These are phyloP conservation scores for Ictidomys tridecemlineatus DNA, from an alignment of 2,113 vertebrate genomes.

Conservation along the genomic window DNA sequence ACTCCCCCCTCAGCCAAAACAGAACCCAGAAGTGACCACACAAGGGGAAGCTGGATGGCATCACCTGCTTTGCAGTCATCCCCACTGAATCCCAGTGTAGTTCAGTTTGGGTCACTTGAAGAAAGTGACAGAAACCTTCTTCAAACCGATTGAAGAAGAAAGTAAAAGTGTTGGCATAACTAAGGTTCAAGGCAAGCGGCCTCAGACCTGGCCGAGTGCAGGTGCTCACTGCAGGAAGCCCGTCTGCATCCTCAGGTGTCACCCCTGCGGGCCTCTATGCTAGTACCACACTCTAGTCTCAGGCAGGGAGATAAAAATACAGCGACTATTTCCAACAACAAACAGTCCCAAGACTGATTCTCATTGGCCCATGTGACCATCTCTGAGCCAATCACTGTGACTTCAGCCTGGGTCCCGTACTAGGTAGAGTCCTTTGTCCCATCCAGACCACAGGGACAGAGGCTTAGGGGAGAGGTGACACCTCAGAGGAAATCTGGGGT, in stretches of 20 bases:
- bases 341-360: neutral
- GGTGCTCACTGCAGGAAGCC: neutral
- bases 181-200: neutral
- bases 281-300: neutral
- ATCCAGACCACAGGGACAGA: neutral
- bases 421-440: neutral
- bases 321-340: neutral
- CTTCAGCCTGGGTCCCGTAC: neutral
- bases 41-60: neutral
- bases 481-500: neutral
- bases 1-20: neutral
- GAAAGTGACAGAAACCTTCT: neutral
- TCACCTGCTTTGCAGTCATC: neutral
- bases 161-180: neutral
- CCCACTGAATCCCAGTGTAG: neutral
- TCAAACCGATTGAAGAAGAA: neutral
- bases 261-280: neutral
- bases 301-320: neutral
- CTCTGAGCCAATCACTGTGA: neutral
- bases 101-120: neutral
- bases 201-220: neutral
- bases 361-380: neutral
- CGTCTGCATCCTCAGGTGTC: neutral
- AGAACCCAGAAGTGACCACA: neutral
- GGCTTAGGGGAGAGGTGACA: neutral